phyloP scores from a whole-genome alignment of 2,113 vertebrate genomes.

The Xenopus borealis region DNA sequence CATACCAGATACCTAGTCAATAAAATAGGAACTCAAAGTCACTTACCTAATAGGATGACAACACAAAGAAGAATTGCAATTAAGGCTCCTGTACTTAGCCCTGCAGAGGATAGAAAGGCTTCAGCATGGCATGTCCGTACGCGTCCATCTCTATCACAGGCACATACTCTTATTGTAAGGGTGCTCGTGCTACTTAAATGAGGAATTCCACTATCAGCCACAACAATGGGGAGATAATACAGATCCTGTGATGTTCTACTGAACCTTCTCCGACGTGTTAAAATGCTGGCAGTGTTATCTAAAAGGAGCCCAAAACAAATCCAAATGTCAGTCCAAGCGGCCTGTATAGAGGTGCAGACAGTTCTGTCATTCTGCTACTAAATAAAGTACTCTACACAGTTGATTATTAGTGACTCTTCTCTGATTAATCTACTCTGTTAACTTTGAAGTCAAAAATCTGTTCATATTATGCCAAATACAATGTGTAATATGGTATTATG shows the following conservation, averaged over 20 bases:
- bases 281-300: slow-evolving; percentile 86
- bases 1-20: too few relatives aligned
- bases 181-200: slow-evolving; percentile 88
- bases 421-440: too few relatives aligned
- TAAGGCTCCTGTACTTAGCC: slow-evolving; percentile 92
- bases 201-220: slow-evolving; percentile 89
- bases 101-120: slow-evolving; percentile 89
- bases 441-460: too few relatives aligned
- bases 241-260: slow-evolving; percentile 80
- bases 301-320: slow-evolving; percentile 34
- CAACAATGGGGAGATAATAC: slow-evolving; percentile 84
- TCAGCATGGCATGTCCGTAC: slow-evolving; percentile 83
- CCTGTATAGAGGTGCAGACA: too few relatives aligned
- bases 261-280: slow-evolving; percentile 76
- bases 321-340: too few relatives aligned
- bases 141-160: slow-evolving; percentile 78
- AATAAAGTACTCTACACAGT: too few relatives aligned
- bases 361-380: too few relatives aligned
- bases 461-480: too few relatives aligned
- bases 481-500: too few relatives aligned
- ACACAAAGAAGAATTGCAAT: slow-evolving; percentile 95
- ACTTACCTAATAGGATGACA: slow-evolving; percentile 90
- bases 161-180: slow-evolving; percentile 88
- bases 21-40: background rate
- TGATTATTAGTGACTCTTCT: too few relatives aligned